These are phyloP conservation scores for Myotis planiceps DNA, from an alignment of 2,797 vertebrate genomes.

Conservation along the genomic window DNA sequence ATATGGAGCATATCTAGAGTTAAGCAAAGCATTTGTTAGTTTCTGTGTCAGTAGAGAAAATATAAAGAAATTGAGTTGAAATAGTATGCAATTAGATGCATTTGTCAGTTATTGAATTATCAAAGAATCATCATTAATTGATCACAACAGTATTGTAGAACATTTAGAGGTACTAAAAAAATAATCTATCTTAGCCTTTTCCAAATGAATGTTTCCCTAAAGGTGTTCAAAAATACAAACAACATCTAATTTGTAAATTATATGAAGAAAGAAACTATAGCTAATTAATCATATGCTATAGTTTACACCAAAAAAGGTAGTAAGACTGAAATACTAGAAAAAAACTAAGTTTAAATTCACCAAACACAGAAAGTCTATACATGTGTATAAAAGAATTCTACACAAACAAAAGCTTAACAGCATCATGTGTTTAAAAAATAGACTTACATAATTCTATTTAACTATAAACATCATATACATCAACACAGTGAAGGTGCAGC, in stretches of 20 bases:
- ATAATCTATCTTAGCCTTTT: background rate
- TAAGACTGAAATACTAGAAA: background rate
- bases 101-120: background rate
- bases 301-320: background rate
- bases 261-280: background rate
- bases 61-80: background rate
- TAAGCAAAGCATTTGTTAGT: background rate
- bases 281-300: background rate
- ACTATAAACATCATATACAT: background rate
- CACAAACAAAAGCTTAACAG: background rate
- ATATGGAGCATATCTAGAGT: background rate
- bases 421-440: background rate
- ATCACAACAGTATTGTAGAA: background rate
- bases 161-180: background rate
- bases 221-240: background rate
- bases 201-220: background rate
- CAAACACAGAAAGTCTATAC: background rate
- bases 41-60: background rate
- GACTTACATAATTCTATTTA: constrained; percentile 10
- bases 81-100: background rate
- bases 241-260: background rate
- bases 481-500: background rate
- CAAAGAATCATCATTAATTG: background rate
- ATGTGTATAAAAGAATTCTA: background rate
- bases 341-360: background rate